phyloP scores from a whole-genome alignment of 2,797 vertebrate genomes.

The Holocentrus rufus region DNA sequence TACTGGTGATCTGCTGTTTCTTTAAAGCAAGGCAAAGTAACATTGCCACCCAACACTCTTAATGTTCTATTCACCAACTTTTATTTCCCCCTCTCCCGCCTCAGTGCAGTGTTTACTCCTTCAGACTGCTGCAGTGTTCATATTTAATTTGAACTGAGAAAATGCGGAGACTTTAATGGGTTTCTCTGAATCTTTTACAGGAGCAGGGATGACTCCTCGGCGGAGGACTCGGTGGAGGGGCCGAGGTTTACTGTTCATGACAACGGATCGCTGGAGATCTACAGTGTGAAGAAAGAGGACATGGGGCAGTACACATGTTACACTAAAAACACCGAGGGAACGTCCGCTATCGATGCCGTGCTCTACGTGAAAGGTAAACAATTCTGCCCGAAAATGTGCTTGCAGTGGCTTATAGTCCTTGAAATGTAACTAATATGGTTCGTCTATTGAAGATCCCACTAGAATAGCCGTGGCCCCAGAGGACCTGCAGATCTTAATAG shows the following conservation, averaged over 20 bases:
- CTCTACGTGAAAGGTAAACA: conserved; percentile 90
- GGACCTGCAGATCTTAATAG: conserved; percentile 84
- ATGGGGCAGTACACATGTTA: conserved; percentile 89
- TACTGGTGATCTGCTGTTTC: conserved; percentile 4
- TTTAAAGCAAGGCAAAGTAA: conserved; percentile 12
- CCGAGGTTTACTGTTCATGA: conserved; percentile 77
- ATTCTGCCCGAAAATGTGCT: background rate
- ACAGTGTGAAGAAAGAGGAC: conserved; percentile 80
- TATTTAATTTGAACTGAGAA: background rate
- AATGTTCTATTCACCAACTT: conserved; percentile 26
- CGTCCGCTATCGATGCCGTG: conserved; percentile 83
- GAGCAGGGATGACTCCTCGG: conserved; percentile 86
- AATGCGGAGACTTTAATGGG: background rate
- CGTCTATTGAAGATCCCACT: conserved; percentile 87
- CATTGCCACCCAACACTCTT: conserved; percentile 5
- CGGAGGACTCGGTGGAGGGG: conserved; percentile 79
- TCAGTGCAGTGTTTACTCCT: background rate
- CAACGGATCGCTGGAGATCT: conserved; percentile 91
- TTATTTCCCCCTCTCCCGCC: conserved; percentile 2
- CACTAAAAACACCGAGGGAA: conserved; percentile 88
- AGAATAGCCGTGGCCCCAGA: conserved; percentile 83
- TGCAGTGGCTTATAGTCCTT: conserved; percentile 22
- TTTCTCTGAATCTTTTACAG: conserved; percentile 72
- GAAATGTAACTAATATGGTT: conserved; percentile 53
- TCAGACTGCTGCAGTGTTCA: conserved; percentile 3